Evolutionary conservation across 2,797 vertebrate genomes (phyloP), one percentile per base, ranked within the genome.

Genomic region (Otolemur crassicaudatus): DNA sequence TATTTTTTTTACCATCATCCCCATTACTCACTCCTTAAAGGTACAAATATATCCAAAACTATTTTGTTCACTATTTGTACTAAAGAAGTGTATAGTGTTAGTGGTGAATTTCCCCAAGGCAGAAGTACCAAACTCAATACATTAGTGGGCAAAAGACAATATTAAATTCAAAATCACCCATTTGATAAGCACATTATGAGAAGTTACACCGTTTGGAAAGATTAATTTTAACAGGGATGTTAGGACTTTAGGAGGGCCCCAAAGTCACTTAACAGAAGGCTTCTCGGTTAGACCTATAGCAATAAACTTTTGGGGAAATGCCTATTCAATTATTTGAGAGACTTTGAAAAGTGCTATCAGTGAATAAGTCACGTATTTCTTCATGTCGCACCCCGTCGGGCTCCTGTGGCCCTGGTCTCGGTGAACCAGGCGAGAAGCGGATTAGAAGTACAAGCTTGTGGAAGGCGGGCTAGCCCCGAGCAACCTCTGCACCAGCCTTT

Each of bases 81-180:
- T 91, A 49, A 87, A 94, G 34, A 93, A 91, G 58, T 86, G 22
- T 69, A 83, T 90, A 46, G 46, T 89, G 96, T 94, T 37, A n/a
- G 40, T 69, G 11, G 13, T 84, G 80, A 90, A 82, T 94, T 90
- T 95, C 37, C 49, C 94, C 9, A 37, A 12, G 82, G 61, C 60
- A 81, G 70, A 83, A 93, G 27, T 73, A 72, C 14, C 84, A 93
- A 92, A 72, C 22, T 94, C 49, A 96, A n/a, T 88, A 75, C 31
- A 43, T 72, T 88, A 79, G 46, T 86, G 31, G 69, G 46, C 13
- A 46, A 49, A 76, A 53, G 34, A 8, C n/a, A 7, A 49, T 19
- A 56, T 87, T 92, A 73, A 82, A 88, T 93, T 88, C 72, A n/a
- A 76, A 92, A 63, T 81, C 0, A 7, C 16, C 65, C 91, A 1